phyloP scores from a whole-genome alignment of 2,888 invertebrate genomes.

The Ypsolopha sequella region DNA sequence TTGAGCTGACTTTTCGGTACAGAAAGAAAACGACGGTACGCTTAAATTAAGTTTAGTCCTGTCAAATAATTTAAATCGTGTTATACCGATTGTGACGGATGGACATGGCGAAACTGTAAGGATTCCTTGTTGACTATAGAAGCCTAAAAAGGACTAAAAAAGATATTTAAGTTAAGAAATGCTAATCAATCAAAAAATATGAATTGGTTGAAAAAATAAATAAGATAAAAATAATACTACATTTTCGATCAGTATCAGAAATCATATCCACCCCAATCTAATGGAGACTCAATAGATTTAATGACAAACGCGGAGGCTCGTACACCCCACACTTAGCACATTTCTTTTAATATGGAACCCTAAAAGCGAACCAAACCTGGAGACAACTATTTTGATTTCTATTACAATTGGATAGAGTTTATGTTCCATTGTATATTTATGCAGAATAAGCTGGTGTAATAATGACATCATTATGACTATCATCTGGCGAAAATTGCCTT shows the following conservation, averaged over 20 bases:
- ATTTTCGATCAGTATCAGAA: constrained; percentile 9
- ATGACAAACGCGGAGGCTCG: constrained; percentile 38
- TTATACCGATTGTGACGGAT: too few relatives aligned
- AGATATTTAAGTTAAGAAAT: too few relatives aligned
- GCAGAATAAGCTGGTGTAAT: neutral
- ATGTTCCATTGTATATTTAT: neutral
- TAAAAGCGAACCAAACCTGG: neutral
- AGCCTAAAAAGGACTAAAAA: neutral
- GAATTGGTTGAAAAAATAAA: too few relatives aligned
- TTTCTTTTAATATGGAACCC: neutral
- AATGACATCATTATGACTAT: neutral
- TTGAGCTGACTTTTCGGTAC: too few relatives aligned
- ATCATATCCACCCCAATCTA: constrained; percentile 25
- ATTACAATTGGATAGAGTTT: neutral
- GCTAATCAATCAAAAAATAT: too few relatives aligned
- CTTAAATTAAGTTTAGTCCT: too few relatives aligned
- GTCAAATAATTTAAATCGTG: too few relatives aligned
- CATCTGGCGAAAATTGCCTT: neutral
- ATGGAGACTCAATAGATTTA: constrained; percentile 29
- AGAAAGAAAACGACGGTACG: too few relatives aligned
- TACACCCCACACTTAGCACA: constrained; percentile 18
- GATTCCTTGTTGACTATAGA: too few relatives aligned
- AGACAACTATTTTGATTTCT: too few relatives aligned
- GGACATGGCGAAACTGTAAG: too few relatives aligned
- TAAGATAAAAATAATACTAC: too few relatives aligned